A percentile compares a stretch with the other conserved stretches of the same genome.
Evolutionary conservation across 1,140 invertebrate species (phyloP).

Genomic region (Zaprionus kolodkinae): DNA sequence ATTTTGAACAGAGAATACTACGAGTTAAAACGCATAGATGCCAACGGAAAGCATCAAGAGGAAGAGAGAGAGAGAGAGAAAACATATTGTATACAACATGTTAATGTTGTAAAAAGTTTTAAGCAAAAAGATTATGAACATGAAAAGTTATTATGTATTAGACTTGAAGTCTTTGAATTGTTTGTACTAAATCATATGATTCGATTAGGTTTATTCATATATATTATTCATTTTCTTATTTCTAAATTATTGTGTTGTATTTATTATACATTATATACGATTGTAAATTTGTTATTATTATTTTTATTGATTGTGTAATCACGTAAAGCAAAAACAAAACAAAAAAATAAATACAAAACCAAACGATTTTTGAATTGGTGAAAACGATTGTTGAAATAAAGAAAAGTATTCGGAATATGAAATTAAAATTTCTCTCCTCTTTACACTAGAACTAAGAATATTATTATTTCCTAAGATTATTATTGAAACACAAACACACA

Average conservation of each 20-base stretch:
- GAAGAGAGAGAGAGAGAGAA: constrained; percentile 20
- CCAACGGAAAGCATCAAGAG: constrained; percentile 30
- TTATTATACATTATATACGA: constrained; percentile 52
- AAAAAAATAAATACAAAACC: constrained; percentile 20
- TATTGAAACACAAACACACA: neutral
- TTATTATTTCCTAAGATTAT: constrained; percentile 59
- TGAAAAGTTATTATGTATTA: constrained; percentile 65
- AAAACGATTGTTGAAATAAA: constrained; percentile 63
- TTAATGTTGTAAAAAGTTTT: constrained; percentile 25
- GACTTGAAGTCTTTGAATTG: constrained; percentile 75
- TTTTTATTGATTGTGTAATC: constrained; percentile 34
- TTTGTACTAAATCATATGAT: constrained; percentile 54
- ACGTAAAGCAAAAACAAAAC: constrained; percentile 22
- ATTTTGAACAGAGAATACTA: constrained; percentile 29
- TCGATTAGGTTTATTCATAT: constrained; percentile 56
- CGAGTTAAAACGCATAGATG: constrained; percentile 15
- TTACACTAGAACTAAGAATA: constrained; percentile 35
- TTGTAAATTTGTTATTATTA: constrained; percentile 61
- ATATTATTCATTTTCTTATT: constrained; percentile 46
- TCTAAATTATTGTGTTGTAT: constrained; percentile 56
- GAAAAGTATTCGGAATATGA: constrained; percentile 75
- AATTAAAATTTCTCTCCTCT: constrained; percentile 74
- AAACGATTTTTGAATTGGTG: constrained; percentile 67
- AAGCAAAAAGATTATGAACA: constrained; percentile 17
- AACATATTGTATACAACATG: constrained; percentile 20